phyloP scores from a whole-genome alignment of 2,113 vertebrate genomes.

The Microtus richardsoni region DNA sequence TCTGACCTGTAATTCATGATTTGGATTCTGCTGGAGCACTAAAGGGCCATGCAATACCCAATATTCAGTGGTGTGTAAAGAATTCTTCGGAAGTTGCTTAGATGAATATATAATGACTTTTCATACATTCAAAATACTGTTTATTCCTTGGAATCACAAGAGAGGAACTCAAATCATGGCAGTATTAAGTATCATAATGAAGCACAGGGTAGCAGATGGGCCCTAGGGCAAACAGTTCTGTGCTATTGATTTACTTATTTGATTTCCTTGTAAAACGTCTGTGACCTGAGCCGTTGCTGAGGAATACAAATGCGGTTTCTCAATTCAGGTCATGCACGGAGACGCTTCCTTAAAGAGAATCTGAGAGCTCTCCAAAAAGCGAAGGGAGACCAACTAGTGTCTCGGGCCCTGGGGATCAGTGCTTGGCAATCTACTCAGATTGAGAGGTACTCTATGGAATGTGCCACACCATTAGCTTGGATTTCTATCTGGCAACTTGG shows the following conservation, averaged over 20 bases:
- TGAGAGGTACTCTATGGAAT: neutral
- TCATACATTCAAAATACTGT: slow-evolving; percentile 59
- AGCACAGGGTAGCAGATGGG: slow-evolving; percentile 65
- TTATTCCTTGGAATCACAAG: slow-evolving; percentile 70
- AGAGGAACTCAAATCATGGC: slow-evolving; percentile 69
- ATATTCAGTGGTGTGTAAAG: slow-evolving; percentile 32
- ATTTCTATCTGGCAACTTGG: slow-evolving; percentile 45
- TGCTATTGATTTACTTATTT: slow-evolving; percentile 81
- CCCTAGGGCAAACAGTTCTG: slow-evolving; percentile 64
- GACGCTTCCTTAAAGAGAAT: slow-evolving; percentile 42
- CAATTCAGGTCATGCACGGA: slow-evolving; percentile 38
- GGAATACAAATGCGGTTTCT: slow-evolving; percentile 70
- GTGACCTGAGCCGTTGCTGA: slow-evolving; percentile 51
- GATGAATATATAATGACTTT: slow-evolving; percentile 71
- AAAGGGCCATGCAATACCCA: neutral
- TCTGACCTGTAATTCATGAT: slow-evolving; percentile 46
- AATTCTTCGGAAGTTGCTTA: slow-evolving; percentile 63
- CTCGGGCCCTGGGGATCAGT: neutral
- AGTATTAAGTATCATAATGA: slow-evolving; percentile 74
- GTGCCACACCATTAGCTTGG: neutral
- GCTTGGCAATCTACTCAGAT: neutral
- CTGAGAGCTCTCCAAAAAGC: neutral
- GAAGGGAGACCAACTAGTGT: neutral
- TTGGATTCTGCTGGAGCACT: neutral
- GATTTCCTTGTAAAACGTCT: slow-evolving; percentile 73